These are phyloP conservation scores for Hemistola chrysoprasaria DNA, from an alignment of 2,888 invertebrate species.

Conservation along the genomic window DNA sequence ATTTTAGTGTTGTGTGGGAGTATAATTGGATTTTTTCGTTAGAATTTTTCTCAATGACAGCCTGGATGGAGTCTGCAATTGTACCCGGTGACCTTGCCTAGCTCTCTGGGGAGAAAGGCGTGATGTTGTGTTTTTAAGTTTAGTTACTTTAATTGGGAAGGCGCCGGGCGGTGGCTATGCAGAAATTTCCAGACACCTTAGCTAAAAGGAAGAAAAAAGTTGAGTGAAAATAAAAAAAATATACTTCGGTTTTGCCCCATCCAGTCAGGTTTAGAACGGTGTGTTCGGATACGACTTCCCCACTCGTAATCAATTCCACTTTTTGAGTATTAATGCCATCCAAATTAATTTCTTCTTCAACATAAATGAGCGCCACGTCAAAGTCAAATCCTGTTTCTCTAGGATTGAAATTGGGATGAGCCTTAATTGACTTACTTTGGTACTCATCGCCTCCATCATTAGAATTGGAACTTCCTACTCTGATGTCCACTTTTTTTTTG, in stretches of 20 bases:
- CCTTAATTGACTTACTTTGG: slow-evolving; percentile 4
- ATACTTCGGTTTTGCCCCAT: slow-evolving; percentile 42
- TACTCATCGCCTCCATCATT: slow-evolving; percentile 25
- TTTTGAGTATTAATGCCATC: slow-evolving; percentile 20
- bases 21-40: too few relatives aligned
- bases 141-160: too few relatives aligned
- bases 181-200: too few relatives aligned
- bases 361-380: slow-evolving; percentile 23
- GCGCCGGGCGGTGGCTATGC: too few relatives aligned
- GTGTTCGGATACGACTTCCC: slow-evolving; percentile 8
- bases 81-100: too few relatives aligned
- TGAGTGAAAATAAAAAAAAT: too few relatives aligned
- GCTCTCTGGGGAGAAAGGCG: too few relatives aligned
- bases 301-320: slow-evolving; percentile 16
- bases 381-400: slow-evolving; percentile 19
- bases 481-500: slow-evolving; percentile 33
- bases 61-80: too few relatives aligned
- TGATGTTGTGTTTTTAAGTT: too few relatives aligned
- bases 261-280: slow-evolving; percentile 27
- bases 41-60: too few relatives aligned
- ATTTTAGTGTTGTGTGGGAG: too few relatives aligned
- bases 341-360: slow-evolving; percentile 17
- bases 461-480: slow-evolving; percentile 54
- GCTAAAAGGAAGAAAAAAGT: too few relatives aligned
- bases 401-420: slow-evolving; percentile 23